Evolutionary conservation across 2,888 invertebrate genomes (phyloP).

Genomic region (Brachyopa scutellaris): DNA sequence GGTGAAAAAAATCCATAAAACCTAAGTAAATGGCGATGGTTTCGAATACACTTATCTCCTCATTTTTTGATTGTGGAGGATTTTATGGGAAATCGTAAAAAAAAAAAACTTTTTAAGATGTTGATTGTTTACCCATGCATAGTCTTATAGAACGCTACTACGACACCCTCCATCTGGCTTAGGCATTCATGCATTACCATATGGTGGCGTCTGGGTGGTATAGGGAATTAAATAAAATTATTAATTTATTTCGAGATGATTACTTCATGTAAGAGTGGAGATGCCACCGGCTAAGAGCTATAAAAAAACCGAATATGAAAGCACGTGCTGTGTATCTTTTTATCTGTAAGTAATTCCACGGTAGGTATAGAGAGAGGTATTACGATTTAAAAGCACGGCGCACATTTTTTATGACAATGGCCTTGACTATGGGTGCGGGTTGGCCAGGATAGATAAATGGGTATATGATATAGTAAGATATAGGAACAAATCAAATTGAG

Average conservation of each 20-base stretch:
- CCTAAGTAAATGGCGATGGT: too few relatives aligned
- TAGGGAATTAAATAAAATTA: constrained; percentile 12
- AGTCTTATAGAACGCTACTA: too few relatives aligned
- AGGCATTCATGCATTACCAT: too few relatives aligned
- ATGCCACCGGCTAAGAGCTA: background rate
- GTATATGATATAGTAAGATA: background rate
- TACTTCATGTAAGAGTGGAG: background rate
- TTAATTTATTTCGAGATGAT: constrained; percentile 21
- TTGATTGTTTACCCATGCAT: constrained; percentile 26
- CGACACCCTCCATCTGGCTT: too few relatives aligned
- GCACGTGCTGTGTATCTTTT: too few relatives aligned
- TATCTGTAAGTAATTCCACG: background rate
- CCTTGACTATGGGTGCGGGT: background rate
- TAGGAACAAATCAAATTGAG: too few relatives aligned
- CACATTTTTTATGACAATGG: background rate
- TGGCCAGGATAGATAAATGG: background rate
- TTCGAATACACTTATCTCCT: too few relatives aligned
- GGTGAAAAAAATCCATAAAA: too few relatives aligned
- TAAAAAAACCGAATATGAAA: too few relatives aligned
- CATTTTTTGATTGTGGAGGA: background rate
- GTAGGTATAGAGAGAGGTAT: background rate
- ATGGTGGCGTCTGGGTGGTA: too few relatives aligned
- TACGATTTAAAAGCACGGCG: background rate
- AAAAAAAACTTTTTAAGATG: constrained; percentile 20
- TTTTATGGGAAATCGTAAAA: constrained; percentile 19